Conservation (phyloP, 2,797 vertebrate genomes). For the Chaetophractus vellerosus region DNA sequence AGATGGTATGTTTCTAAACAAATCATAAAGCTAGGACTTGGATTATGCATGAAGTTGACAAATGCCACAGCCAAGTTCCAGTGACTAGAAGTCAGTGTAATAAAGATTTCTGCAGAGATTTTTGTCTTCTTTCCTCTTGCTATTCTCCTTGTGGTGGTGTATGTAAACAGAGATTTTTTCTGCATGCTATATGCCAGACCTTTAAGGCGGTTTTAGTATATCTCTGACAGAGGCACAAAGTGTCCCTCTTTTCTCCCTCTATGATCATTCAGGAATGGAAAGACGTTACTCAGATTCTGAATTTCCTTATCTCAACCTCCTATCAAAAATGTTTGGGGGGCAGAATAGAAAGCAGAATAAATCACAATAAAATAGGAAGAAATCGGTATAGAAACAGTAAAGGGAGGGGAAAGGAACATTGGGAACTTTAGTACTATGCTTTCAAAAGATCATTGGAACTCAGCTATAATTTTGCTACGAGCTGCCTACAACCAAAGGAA, state of each 20-base stretch:
- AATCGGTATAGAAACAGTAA: background rate
- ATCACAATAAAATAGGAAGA: conserved; percentile 31
- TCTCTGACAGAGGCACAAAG: background rate
- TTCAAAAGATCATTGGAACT: conserved; percentile 37
- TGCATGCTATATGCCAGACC: background rate
- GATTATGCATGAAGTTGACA: conserved; percentile 53
- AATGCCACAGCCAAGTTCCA: background rate
- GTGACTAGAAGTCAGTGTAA: conserved; percentile 31
- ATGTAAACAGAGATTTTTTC: background rate
- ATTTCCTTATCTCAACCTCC: conserved; percentile 29
- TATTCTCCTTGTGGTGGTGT: background rate
- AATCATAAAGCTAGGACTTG: conserved; percentile 39
- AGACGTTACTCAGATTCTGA: background rate
- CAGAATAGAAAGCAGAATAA: background rate
- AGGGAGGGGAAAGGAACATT: background rate
- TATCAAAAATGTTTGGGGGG: conserved; percentile 12
- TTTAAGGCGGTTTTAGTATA: conserved; percentile 29
- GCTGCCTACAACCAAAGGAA: background rate
- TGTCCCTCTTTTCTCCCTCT: background rate
- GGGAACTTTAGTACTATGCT: background rate
- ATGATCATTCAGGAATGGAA: conserved; percentile 2
- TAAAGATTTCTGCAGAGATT: background rate
- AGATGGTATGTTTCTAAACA: conserved; percentile 19
- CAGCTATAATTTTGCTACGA: conserved; percentile 8
- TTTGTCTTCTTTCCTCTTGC: conserved; percentile 22